These are phyloP conservation scores for Leptopilina boulardi DNA, from an alignment of 1,140 invertebrate species.

Conservation along the genomic window DNA sequence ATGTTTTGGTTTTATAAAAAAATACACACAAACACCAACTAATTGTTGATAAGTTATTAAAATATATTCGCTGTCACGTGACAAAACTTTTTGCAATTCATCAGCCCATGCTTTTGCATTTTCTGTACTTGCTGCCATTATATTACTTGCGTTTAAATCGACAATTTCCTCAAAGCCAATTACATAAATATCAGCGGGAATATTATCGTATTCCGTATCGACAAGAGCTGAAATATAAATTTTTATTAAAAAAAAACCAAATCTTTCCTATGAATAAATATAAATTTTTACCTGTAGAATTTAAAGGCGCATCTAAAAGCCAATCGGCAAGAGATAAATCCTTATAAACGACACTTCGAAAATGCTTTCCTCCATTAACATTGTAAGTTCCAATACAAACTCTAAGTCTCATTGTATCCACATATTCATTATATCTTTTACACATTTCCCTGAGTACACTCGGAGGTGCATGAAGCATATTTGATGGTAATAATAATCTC, in stretches of 20 bases:
- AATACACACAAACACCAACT: conserved; percentile 97
- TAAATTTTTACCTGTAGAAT: conserved; percentile 71
- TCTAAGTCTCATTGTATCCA: conserved; percentile 82
- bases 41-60: conserved; percentile 96
- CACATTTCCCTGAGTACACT: conserved; percentile 89
- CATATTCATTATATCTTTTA: conserved; percentile 89
- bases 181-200: conserved; percentile 93
- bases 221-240: conserved; percentile 77
- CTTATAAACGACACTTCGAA: conserved; percentile 97
- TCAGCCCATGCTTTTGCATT: conserved; percentile 98
- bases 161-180: conserved; percentile 99
- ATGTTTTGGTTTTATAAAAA: conserved; percentile 93
- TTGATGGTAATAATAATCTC: conserved; percentile 89
- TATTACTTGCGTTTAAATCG: conserved; percentile 98
- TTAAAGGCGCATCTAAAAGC: conserved; percentile 87
- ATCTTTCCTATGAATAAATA: neutral
- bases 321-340: conserved; percentile 95
- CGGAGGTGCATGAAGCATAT: conserved; percentile 91
- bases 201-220: conserved; percentile 77
- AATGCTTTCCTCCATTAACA: conserved; percentile 99
- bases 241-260: conserved; percentile 29
- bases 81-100: conserved; percentile 95
- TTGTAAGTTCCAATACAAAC: conserved; percentile 98
- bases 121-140: conserved; percentile 96
- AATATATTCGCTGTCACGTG: conserved; percentile 91